phyloP scores from a whole-genome alignment of 2,888 invertebrate genomes.

The Nymphalis c-album region DNA sequence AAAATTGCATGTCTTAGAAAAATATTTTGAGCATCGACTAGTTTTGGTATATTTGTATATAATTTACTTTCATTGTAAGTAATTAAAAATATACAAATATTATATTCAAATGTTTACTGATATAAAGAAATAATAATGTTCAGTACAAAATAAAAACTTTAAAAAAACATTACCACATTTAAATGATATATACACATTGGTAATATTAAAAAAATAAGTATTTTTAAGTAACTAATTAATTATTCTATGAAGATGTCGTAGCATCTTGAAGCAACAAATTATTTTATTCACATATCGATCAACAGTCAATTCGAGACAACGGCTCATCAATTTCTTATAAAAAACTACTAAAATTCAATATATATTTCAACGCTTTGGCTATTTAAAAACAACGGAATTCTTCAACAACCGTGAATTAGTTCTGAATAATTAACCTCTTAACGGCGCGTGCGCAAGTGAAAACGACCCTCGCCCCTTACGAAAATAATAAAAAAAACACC shows the following conservation, averaged over 20 bases:
- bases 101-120: no score
- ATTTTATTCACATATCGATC: conserved; percentile 20
- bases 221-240: no score
- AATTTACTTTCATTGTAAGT: no score
- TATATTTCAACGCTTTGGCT: conserved; percentile 48
- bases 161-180: no score
- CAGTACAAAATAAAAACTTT: no score
- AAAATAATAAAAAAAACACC: conserved; percentile 52
- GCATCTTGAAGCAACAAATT: conserved; percentile 5
- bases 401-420: conserved; percentile 69
- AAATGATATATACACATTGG: no score
- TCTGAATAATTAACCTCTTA: conserved; percentile 78
- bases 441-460: conserved; percentile 72
- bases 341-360: conserved; percentile 41
- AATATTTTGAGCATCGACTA: no score
- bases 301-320: conserved; percentile 14
- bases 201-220: no score
- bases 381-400: conserved; percentile 65
- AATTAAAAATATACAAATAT: no score
- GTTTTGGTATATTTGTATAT: no score
- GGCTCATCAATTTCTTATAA: conserved; percentile 21
- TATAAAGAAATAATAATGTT: no score
- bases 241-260: not conserved
- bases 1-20: no score
- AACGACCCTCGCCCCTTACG: conserved; percentile 56